These are phyloP conservation scores for Vipera latastei DNA, from an alignment of 2,797 vertebrate species.

Conservation along the genomic window DNA sequence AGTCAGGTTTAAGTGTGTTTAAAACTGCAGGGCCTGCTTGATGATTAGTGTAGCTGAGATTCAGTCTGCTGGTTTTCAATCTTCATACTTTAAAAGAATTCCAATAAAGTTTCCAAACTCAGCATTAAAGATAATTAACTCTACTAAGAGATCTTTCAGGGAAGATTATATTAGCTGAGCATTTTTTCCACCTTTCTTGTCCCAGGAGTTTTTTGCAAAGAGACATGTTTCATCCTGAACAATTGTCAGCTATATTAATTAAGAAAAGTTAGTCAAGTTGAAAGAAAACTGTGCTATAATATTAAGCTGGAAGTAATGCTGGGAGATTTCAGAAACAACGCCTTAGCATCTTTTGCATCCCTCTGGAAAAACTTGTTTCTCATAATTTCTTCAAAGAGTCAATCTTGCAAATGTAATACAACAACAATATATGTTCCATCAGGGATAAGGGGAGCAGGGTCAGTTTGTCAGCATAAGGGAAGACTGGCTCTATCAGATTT, in stretches of 20 bases:
- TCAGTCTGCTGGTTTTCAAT: slow-evolving; percentile 23
- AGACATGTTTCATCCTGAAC: slow-evolving; percentile 40
- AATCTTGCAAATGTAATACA: not conserved
- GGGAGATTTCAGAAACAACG: slow-evolving; percentile 9
- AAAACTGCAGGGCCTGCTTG: slow-evolving; percentile 10
- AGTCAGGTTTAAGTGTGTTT: not conserved
- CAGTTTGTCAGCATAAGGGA: not conserved
- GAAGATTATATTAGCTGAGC: slow-evolving; percentile 42
- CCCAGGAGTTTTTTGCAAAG: slow-evolving; percentile 46
- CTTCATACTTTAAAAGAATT: slow-evolving; percentile 42
- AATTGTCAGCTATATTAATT: slow-evolving; percentile 50
- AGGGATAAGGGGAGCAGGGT: not conserved
- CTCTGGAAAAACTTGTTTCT: slow-evolving; percentile 20
- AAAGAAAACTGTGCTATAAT: slow-evolving; percentile 26
- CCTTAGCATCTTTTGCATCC: not conserved
- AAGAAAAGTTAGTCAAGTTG: slow-evolving; percentile 53
- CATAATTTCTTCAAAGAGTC: not conserved
- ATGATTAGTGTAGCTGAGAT: not conserved
- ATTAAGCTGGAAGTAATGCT: slow-evolving; percentile 39
- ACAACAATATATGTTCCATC: not conserved
- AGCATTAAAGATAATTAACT: slow-evolving; percentile 51
- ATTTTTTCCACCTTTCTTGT: slow-evolving; percentile 23
- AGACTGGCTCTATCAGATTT: not conserved
- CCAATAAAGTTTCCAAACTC: slow-evolving; percentile 43
- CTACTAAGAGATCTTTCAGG: slow-evolving; percentile 31